These are phyloP conservation scores for Peromyscus polionotus DNA, from an alignment of 2,113 vertebrate species.

Conservation along the genomic window DNA sequence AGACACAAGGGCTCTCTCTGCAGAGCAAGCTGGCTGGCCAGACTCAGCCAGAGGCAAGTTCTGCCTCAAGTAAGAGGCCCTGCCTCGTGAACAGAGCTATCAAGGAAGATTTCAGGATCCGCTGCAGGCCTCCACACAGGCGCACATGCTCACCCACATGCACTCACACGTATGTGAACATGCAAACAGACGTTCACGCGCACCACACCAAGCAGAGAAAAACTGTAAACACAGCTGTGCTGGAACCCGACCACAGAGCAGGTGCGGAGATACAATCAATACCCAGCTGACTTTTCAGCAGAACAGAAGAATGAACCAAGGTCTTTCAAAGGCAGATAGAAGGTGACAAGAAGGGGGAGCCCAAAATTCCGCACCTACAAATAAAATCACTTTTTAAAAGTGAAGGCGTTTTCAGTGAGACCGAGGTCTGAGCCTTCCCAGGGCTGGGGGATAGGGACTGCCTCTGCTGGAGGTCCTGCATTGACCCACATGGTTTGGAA, in stretches of 20 bases:
- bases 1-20: neutral
- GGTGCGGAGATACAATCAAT: neutral
- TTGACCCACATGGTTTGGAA: too few species aligned
- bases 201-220: neutral
- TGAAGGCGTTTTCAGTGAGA: neutral
- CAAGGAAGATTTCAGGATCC: neutral
- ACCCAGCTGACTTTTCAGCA: neutral
- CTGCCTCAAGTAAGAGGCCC: neutral
- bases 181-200: neutral
- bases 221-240: neutral
- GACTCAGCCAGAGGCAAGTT: neutral
- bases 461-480: too few species aligned
- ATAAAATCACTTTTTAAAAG: conserved; percentile 41
- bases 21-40: neutral
- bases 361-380: conserved; percentile 22
- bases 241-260: neutral
- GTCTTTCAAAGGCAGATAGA: neutral
- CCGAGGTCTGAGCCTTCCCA: neutral
- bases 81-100: neutral
- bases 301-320: neutral
- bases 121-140: neutral
- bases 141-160: neutral
- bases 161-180: neutral
- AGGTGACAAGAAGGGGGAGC: neutral
- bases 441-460: neutral